Conservation (phyloP, 1,140 invertebrate genomes). For the Sarcophaga peregrina region DNA sequence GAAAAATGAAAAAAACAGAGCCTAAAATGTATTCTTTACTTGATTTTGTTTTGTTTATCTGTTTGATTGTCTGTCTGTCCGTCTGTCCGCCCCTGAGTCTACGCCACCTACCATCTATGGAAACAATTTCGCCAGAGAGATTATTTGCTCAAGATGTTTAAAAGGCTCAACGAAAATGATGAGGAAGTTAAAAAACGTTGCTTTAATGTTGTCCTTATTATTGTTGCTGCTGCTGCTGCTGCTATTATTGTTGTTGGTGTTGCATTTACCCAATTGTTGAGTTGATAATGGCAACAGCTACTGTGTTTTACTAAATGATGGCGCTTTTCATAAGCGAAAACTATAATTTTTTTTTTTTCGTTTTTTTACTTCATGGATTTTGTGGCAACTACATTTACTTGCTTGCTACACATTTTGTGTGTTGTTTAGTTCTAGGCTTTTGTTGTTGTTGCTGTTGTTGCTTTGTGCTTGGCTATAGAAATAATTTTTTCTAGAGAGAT, state of each 20-base stretch:
- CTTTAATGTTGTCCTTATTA: too few species aligned
- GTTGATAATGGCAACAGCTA: slow-evolving; percentile 15
- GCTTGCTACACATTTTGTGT: background rate
- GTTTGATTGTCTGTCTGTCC: too few species aligned
- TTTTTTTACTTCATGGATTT: too few species aligned
- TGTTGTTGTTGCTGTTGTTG: background rate
- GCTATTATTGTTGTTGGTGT: background rate
- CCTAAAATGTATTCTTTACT: background rate
- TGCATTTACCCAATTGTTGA: background rate
- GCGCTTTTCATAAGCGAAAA: background rate
- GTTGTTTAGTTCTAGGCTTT: background rate
- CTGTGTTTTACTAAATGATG: slow-evolving; percentile 27
- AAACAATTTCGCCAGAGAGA: background rate
- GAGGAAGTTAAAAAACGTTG: background rate
- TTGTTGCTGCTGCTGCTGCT: too few species aligned
- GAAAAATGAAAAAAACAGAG: slow-evolving; percentile 6
- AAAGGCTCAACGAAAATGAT: background rate
- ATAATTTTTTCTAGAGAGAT: background rate
- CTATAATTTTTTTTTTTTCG: background rate
- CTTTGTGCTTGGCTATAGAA: background rate
- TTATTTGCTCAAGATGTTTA: slow-evolving; percentile 39
- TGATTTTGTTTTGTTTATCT: too few species aligned
- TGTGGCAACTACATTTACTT: background rate
- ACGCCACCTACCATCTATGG: background rate
- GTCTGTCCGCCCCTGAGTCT: background rate